These are phyloP conservation scores for Acrossocheilus wenchowensis DNA, from an alignment of 2,797 vertebrate species.

Conservation along the genomic window DNA sequence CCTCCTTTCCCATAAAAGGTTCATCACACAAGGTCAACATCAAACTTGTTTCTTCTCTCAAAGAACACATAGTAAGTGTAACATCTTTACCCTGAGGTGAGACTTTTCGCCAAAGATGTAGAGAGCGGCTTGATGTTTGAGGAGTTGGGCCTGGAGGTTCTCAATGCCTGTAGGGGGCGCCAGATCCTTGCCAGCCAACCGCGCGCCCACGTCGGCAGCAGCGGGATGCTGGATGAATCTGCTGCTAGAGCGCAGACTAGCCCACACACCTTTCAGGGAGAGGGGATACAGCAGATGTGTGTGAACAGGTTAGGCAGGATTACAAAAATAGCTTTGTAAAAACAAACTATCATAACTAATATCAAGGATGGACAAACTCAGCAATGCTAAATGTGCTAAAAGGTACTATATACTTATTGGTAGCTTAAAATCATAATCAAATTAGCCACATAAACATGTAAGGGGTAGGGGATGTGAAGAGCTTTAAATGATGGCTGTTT, in stretches of 20 bases:
- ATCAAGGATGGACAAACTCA: not conserved
- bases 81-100: constrained; percentile 88
- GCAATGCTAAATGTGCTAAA: not conserved
- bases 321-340: not conserved
- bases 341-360: not conserved
- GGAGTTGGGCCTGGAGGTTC: constrained; percentile 89
- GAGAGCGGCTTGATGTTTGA: constrained; percentile 91
- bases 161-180: constrained; percentile 80
- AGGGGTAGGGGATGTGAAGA: not conserved
- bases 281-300: constrained; percentile 50
- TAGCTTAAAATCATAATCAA: not conserved
- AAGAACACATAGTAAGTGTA: not conserved
- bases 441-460: not conserved
- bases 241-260: constrained; percentile 94
- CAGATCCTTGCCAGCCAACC: constrained; percentile 89
- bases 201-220: constrained; percentile 83
- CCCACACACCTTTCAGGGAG: constrained; percentile 88
- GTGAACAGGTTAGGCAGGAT: constrained; percentile 8
- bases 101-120: constrained; percentile 98
- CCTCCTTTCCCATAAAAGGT: not conserved
- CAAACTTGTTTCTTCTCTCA: not conserved
- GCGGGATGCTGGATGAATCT: constrained; percentile 84
- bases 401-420: not conserved
- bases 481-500: not conserved
- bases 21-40: not conserved